phyloP scores from a whole-genome alignment of 2,888 invertebrate genomes.

The Lycophotia porphyrea region DNA sequence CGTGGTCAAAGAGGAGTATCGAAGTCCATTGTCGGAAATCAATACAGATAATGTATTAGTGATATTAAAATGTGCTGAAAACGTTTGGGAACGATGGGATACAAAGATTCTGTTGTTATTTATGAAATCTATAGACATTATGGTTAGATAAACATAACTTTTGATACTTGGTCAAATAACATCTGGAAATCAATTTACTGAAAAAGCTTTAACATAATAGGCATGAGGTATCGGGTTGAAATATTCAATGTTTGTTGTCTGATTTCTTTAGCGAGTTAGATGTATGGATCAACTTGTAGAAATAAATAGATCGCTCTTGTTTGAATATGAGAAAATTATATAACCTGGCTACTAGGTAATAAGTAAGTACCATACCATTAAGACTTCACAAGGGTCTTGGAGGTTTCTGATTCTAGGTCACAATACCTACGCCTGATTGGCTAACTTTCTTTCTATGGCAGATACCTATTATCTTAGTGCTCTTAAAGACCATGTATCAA shows the following conservation, averaged over 20 bases:
- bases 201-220: constrained; percentile 4
- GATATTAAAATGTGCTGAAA: constrained; percentile 82
- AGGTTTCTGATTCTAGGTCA: neutral
- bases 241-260: constrained; percentile 1
- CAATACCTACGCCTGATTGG: neutral
- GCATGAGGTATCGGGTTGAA: neutral
- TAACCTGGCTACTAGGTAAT: neutral
- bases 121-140: constrained; percentile 61
- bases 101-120: constrained; percentile 74
- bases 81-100: constrained; percentile 74
- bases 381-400: neutral
- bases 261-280: constrained; percentile 2
- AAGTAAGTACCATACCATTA: neutral
- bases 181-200: constrained; percentile 9
- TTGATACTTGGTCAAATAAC: constrained; percentile 7
- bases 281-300: constrained; percentile 4
- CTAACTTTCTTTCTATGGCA: neutral
- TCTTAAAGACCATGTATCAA: neutral
- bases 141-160: constrained; percentile 63
- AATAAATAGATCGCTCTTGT: neutral
- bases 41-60: constrained; percentile 87
- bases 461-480: neutral
- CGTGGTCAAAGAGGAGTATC: constrained; percentile 82
- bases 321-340: neutral
- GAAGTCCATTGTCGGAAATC: constrained; percentile 82